Evolutionary conservation across 2,797 vertebrate species (phyloP), one percentile per base, ranked within the genome.

Genomic region (Buphagus erythrorhynchus): DNA sequence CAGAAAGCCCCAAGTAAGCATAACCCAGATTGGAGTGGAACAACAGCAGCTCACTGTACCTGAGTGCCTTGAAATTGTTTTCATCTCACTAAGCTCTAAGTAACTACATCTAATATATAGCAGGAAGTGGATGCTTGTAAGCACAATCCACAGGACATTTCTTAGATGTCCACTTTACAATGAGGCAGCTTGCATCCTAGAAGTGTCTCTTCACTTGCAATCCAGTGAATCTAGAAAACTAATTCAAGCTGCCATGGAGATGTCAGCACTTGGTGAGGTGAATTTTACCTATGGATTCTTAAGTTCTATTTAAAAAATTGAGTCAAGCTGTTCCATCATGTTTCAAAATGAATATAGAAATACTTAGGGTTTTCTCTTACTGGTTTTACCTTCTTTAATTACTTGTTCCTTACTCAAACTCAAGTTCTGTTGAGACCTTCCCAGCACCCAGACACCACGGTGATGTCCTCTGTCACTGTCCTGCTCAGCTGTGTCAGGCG

Each of bases 51-150:
- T 89, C 48, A 4, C 45, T 2, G 0, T 38, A 42, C 63, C 63
- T 71, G 68, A 21, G 16, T 79, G 45, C 71, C 52, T 65, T 79
- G 57, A 71, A 76, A 48, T 43, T 76, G 29, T 74, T 94, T 93
- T 77, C n/a, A 28, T 69, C 36, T 67, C n/a, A 17, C 33, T 40
- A 28, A 79, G 10, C 22, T 89, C 55, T 61, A 71, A 68, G 21
- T 38, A n/a, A n/a, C 54, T 86, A 29, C 28, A 17, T 69, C 17
- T 52, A 52, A 11, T 43, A 46, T 7, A 24, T 10, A 69, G 29
- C 18, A 66, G 73, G 14, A 76, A 67, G 33, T 26, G 13, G 18
- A 35, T 89, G 43, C 13, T 62, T 7, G 0, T 63, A 49, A 80
- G 38, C 59, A 61, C 22, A 28, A 40, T 72, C 28, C 71, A 54